Evolutionary conservation across 2,113 vertebrate genomes (phyloP).

Genomic region (Cyanocitta stelleri): DNA sequence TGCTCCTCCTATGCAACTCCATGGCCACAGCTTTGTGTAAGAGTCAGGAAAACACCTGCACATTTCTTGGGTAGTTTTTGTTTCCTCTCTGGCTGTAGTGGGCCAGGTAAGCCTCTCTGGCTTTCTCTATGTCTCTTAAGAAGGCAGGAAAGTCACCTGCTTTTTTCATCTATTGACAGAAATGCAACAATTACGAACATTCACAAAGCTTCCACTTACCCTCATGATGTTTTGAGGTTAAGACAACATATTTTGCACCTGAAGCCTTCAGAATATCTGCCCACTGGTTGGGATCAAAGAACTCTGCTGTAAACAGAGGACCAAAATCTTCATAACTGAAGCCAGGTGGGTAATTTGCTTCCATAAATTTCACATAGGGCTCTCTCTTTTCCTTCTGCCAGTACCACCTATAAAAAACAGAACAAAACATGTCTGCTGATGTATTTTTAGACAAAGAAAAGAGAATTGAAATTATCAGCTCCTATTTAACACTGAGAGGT

Average conservation of each 20-base stretch:
- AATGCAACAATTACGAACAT: background rate
- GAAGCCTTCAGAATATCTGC: slow-evolving; percentile 84
- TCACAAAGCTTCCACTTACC: slow-evolving; percentile 68
- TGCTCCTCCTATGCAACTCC: background rate
- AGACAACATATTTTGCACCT: slow-evolving; percentile 91
- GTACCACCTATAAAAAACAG: slow-evolving; percentile 80
- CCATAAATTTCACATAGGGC: slow-evolving; percentile 86
- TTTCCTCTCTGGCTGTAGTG: background rate
- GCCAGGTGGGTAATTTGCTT: slow-evolving; percentile 83
- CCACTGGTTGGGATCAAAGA: slow-evolving; percentile 87
- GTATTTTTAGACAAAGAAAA: background rate
- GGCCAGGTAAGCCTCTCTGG: background rate
- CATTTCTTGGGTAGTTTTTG: background rate
- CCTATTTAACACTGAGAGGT: background rate
- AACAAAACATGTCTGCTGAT: background rate
- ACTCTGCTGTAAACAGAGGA: slow-evolving; percentile 85
- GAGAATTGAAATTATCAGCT: background rate
- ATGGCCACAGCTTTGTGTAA: background rate
- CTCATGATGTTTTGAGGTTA: slow-evolving; percentile 98
- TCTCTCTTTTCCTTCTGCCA: slow-evolving; percentile 80
- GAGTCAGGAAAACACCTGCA: background rate
- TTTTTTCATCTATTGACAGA: background rate
- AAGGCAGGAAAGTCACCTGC: background rate
- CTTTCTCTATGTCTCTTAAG: background rate
- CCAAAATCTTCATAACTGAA: slow-evolving; percentile 92